Conservation (phyloP, 2,113 vertebrate species). For the Pelecanus crispus region DNA sequence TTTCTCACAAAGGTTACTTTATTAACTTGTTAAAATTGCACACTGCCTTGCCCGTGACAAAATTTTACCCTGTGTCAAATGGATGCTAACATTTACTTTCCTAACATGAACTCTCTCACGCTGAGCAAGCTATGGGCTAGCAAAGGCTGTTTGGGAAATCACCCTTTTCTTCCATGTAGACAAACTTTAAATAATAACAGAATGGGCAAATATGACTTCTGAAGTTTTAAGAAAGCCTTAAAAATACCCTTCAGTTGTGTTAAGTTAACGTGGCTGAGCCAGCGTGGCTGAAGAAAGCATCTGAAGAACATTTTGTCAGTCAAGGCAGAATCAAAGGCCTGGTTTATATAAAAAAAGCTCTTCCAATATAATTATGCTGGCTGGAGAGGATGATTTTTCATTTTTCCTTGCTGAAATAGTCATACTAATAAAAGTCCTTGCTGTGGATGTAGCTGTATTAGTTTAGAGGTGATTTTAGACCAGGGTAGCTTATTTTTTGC, state of each 20-base stretch:
- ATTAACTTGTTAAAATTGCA: neutral
- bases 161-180: neutral
- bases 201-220: neutral
- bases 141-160: neutral
- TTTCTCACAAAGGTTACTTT: neutral
- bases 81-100: neutral
- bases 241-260: neutral
- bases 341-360: neutral
- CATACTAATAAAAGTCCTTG: neutral
- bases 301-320: neutral
- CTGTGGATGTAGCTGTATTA: neutral
- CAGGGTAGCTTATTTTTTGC: neutral
- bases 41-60: rapidly evolving
- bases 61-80: neutral
- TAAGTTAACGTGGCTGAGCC: neutral
- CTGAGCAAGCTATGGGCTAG: neutral
- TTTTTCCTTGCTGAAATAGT: neutral
- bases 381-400: neutral
- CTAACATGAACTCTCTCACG: rapidly evolving
- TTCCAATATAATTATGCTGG: neutral
- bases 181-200: neutral
- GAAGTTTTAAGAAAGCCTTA: neutral
- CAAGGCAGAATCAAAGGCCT: neutral
- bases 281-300: neutral
- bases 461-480: neutral